Conservation (phyloP, 2,113 vertebrate species). For the Narcine bancroftii region DNA sequence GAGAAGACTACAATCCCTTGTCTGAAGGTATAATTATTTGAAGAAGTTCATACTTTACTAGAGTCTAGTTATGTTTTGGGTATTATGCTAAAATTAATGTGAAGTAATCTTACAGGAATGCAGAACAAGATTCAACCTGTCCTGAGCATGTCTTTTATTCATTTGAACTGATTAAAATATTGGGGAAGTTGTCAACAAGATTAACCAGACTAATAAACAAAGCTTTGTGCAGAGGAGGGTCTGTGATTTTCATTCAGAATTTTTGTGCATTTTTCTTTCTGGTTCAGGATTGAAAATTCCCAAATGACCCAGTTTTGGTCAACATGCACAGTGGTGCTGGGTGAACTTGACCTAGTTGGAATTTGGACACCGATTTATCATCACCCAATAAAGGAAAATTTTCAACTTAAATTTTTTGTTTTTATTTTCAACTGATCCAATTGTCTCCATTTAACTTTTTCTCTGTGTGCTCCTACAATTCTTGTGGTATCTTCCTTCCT, state of each 20-base stretch:
- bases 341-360: neutral
- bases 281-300: neutral
- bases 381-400: too few relatives aligned
- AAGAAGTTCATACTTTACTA: neutral
- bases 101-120: neutral
- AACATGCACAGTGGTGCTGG: neutral
- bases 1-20: conserved; percentile 84
- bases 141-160: neutral
- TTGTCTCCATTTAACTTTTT: too few relatives aligned
- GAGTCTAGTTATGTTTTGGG: neutral
- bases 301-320: neutral
- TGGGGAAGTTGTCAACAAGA: neutral
- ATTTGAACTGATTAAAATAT: neutral
- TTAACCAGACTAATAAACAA: neutral
- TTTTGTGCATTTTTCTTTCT: neutral
- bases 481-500: too few relatives aligned
- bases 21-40: conserved; percentile 68
- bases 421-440: too few relatives aligned
- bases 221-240: neutral
- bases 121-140: neutral
- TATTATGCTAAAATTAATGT: neutral
- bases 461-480: too few relatives aligned
- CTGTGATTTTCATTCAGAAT: neutral
- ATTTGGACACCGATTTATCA: neutral
- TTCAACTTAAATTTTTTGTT: too few relatives aligned